Conservation (phyloP, 1,140 invertebrate species). For the Drosophila sp. region DNA sequence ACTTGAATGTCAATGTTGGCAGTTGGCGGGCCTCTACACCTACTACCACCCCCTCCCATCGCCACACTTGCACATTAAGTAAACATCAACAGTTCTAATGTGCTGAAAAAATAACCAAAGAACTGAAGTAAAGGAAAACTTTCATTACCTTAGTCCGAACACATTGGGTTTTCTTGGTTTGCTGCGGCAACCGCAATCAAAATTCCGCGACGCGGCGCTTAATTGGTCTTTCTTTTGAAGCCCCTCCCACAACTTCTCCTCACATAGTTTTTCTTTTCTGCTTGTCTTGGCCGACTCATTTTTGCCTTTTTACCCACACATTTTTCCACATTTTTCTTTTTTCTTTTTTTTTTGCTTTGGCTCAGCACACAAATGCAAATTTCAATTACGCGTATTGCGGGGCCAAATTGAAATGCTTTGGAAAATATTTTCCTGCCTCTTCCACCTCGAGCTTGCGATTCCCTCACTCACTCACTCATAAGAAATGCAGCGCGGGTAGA, state of each 20-base stretch:
- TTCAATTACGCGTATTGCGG: conserved; percentile 76
- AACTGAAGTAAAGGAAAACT: background rate
- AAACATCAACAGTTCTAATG: conserved; percentile 47
- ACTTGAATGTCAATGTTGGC: conserved; percentile 43
- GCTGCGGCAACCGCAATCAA: conserved; percentile 66
- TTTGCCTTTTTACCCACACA: conserved; percentile 18
- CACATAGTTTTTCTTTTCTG: conserved; percentile 27
- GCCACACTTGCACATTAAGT: conserved; percentile 10
- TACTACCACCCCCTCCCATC: background rate
- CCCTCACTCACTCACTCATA: conserved; percentile 43
- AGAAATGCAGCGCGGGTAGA: conserved; percentile 61
- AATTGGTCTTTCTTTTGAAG: conserved; percentile 66
- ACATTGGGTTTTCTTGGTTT: conserved; percentile 20
- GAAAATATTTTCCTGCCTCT: conserved; percentile 66
- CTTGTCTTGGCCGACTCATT: conserved; percentile 35
- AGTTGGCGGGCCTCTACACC: conserved; percentile 5
- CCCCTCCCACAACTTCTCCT: background rate
- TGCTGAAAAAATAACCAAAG: conserved; percentile 37
- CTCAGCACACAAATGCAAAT: conserved; percentile 70
- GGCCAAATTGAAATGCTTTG: conserved; percentile 74
- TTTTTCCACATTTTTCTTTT: conserved; percentile 31
- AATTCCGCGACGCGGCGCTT: conserved; percentile 66
- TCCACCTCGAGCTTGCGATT: background rate
- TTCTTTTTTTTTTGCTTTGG: conserved; percentile 21
- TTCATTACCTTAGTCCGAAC: conserved; percentile 34